phyloP scores from a whole-genome alignment of 2,113 vertebrate species.

The Spea bombifrons region DNA sequence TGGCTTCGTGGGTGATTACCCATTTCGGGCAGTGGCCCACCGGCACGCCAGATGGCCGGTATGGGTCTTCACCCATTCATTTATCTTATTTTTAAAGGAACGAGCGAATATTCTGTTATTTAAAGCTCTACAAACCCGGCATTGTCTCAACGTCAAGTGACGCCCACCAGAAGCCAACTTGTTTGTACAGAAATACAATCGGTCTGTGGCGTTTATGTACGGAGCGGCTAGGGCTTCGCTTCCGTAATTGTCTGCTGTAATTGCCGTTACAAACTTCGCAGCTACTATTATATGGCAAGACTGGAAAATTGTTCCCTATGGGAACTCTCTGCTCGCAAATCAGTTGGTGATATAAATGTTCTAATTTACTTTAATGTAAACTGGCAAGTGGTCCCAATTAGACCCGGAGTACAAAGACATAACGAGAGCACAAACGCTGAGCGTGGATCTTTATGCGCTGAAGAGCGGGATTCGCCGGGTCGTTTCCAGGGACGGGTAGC shows the following conservation, averaged over 20 bases:
- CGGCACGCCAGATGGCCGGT: no score
- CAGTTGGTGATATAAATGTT: conserved; percentile 23
- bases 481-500: not conserved
- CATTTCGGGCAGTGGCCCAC: not conserved
- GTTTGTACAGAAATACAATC: not conserved
- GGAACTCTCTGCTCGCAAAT: conserved; percentile 13
- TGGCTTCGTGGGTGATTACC: not conserved
- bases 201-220: not conserved
- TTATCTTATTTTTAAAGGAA: not conserved
- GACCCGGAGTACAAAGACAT: not conserved
- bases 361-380: conserved; percentile 23
- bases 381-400: conserved; percentile 26
- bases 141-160: not conserved
- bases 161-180: not conserved
- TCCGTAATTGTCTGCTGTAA: conserved; percentile 21
- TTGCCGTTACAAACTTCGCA: conserved; percentile 1
- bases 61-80: not conserved
- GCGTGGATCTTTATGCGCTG: conserved; percentile 5
- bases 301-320: conserved; percentile 17
- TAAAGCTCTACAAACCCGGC: not conserved
- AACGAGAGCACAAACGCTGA: conserved; percentile 7
- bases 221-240: not conserved
- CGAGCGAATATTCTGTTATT: not conserved
- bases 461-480: not conserved
- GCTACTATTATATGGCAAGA: conserved; percentile 6